A percentile compares a stretch with the other conserved stretches of the same genome.
These are phyloP conservation scores for Silurus meridionalis DNA, from an alignment of 2,113 vertebrate genomes.

Conservation along the genomic window DNA sequence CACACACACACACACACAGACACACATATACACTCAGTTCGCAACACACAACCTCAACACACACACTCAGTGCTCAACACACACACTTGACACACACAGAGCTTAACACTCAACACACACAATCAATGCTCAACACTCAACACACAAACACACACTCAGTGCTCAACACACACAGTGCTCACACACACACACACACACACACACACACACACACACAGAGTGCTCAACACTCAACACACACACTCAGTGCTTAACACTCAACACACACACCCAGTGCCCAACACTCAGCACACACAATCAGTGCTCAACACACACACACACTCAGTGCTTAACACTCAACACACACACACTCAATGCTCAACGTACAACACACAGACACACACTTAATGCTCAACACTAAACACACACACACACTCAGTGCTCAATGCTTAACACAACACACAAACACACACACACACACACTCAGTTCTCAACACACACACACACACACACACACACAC, in stretches of 20 bases:
- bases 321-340: background rate
- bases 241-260: background rate
- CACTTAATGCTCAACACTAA: background rate
- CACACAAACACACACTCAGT: background rate
- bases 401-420: background rate
- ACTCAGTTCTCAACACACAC: background rate
- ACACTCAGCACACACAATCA: background rate
- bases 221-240: background rate
- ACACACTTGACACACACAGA: too few relatives aligned
- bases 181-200: background rate
- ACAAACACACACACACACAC: background rate
- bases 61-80: background rate
- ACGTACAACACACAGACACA: background rate
- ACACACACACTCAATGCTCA: background rate
- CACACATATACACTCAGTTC: background rate
- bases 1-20: background rate
- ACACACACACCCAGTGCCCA: background rate
- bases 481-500: slow-evolving; percentile 10
- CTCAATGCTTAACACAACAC: background rate
- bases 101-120: background rate
- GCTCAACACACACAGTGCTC: background rate
- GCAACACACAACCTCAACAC: background rate
- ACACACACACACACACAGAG: background rate
- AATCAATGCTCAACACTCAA: background rate
- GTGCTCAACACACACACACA: background rate